These are phyloP conservation scores for Siderastrea siderea DNA, from an alignment of 92 coral and sea anemone species.

Conservation along the genomic window DNA sequence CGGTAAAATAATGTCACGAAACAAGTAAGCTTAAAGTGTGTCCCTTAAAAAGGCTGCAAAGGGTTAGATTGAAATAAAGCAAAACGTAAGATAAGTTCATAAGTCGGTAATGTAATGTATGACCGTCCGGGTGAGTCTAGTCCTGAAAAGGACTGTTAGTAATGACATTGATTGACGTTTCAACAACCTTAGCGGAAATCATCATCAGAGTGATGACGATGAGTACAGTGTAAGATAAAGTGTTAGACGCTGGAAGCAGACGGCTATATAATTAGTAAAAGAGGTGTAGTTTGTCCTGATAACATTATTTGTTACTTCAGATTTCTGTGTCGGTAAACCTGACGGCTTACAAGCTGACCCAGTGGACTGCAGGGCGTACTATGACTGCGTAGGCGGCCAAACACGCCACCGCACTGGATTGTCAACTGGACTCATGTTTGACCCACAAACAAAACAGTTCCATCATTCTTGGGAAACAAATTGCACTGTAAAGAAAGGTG, in stretches of 20 bases:
- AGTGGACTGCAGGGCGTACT: constrained; percentile 62
- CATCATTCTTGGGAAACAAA: constrained; percentile 18
- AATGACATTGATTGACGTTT: too few relatives aligned
- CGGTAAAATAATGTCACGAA: too few relatives aligned
- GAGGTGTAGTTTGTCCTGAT: not conserved
- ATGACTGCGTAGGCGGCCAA: constrained; percentile 35
- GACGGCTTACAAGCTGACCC: constrained; percentile 53
- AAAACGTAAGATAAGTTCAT: too few relatives aligned
- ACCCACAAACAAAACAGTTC: constrained; percentile 1
- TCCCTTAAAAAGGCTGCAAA: too few relatives aligned
- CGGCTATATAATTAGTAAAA: too few relatives aligned
- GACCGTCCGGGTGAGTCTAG: too few relatives aligned
- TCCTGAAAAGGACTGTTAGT: too few relatives aligned
- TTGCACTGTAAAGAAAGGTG: constrained; percentile 60
- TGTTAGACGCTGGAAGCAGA: not conserved
- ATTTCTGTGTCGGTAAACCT: constrained; percentile 47
- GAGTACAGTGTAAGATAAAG: not conserved
- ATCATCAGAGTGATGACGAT: too few relatives aligned
- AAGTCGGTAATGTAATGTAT: too few relatives aligned
- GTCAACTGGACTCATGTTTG: constrained; percentile 50
- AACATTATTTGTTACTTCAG: not conserved
- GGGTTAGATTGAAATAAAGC: too few relatives aligned
- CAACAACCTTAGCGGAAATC: too few relatives aligned
- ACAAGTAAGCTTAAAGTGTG: too few relatives aligned
- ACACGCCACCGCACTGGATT: constrained; percentile 20